A percentile compares a stretch with the other conserved stretches of the same genome.
Evolutionary conservation across 2,888 invertebrate genomes (phyloP).

Genomic region (Microctonus brassicae): DNA sequence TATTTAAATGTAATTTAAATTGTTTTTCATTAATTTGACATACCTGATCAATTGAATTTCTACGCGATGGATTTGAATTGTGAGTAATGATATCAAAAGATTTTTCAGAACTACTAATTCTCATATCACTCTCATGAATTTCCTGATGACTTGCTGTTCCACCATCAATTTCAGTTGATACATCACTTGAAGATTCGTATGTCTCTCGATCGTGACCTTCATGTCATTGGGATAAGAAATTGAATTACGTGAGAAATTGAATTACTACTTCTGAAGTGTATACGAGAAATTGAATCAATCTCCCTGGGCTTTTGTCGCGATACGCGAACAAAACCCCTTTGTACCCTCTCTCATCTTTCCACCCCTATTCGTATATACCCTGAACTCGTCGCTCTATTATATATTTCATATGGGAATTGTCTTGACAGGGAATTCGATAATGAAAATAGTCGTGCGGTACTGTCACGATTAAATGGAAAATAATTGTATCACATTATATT

Average conservation of each 20-base stretch:
- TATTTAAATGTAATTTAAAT: neutral
- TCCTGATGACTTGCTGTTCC: slow-evolving; percentile 30
- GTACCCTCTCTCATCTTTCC: neutral
- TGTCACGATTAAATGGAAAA: neutral
- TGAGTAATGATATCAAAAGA: slow-evolving; percentile 57
- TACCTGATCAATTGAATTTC: slow-evolving; percentile 52
- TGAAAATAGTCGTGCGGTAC: neutral
- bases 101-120: slow-evolving; percentile 43
- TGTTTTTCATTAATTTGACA: neutral
- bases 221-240: slow-evolving; percentile 18
- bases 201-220: slow-evolving; percentile 34
- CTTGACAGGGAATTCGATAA: slow-evolving; percentile 15
- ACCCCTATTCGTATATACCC: neutral
- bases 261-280: slow-evolving; percentile 34
- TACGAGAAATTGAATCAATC: slow-evolving; percentile 38
- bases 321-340: neutral
- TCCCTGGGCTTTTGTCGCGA: slow-evolving; percentile 30
- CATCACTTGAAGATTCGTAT: slow-evolving; percentile 43
- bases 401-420: slow-evolving; percentile 23
- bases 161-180: slow-evolving; percentile 35
- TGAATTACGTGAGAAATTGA: slow-evolving; percentile 37
- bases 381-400: slow-evolving; percentile 32
- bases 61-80: slow-evolving; percentile 47
- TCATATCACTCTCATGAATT: slow-evolving; percentile 36
- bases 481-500: neutral